Conservation (phyloP, 2,113 vertebrate genomes). For the Sebastes schlegelii region DNA sequence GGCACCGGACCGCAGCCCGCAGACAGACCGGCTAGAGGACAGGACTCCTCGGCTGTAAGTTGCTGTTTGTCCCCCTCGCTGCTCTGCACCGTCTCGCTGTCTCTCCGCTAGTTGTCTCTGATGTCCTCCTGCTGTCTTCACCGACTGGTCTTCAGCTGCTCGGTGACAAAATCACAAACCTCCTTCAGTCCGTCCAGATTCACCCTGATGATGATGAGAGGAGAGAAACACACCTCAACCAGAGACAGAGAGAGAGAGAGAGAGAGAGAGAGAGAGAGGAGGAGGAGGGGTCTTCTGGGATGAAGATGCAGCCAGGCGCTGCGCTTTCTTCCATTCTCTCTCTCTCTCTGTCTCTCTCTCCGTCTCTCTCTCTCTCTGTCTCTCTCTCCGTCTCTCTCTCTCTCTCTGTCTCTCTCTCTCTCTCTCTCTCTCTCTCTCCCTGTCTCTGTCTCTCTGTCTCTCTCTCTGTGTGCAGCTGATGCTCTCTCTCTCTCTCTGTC, state of each 20-base stretch:
- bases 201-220: slow-evolving; percentile 37
- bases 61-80: slow-evolving; percentile 12
- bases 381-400: too few species aligned
- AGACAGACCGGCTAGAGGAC: slow-evolving; percentile 25
- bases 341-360: slow-evolving; percentile 7
- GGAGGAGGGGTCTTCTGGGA: too few species aligned
- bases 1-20: neutral
- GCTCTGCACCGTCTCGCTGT: slow-evolving; percentile 1
- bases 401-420: too few species aligned
- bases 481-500: too few species aligned
- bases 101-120: neutral
- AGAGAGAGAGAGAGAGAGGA: neutral
- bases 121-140: slow-evolving; percentile 9
- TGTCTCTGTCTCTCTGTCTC: too few species aligned
- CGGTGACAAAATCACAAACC: neutral
- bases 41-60: slow-evolving; percentile 35
- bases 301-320: too few species aligned
- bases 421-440: too few species aligned
- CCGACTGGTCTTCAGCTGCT: neutral
- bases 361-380: too few species aligned
- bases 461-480: too few species aligned
- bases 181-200: slow-evolving; percentile 5
- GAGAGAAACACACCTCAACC: slow-evolving; percentile 49
- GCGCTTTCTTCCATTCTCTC: too few species aligned
- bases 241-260: slow-evolving; percentile 6